Evolutionary conservation across 92 coral and sea anemone species (phyloP).

Genomic region (Porites rus): DNA sequence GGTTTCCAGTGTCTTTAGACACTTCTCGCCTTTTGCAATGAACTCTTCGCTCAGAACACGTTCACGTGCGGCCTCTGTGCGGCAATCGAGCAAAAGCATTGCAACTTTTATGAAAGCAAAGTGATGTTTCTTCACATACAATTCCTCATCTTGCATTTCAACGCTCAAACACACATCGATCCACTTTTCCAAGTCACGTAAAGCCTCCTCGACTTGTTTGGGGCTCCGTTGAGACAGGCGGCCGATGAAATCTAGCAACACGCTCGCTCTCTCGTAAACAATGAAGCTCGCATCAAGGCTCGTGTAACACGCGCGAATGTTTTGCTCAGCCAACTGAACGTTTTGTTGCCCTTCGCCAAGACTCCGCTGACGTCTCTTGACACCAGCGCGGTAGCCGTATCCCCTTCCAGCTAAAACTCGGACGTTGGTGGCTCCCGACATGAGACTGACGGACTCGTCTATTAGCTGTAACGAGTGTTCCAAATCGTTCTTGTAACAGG

Average conservation of each 20-base stretch:
- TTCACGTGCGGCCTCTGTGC: slow-evolving; percentile 71
- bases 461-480: slow-evolving; percentile 58
- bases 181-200: slow-evolving; percentile 56
- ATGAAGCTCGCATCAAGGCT: slow-evolving; percentile 67
- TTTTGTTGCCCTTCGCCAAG: slow-evolving; percentile 60
- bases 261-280: slow-evolving; percentile 75
- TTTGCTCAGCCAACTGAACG: slow-evolving; percentile 62
- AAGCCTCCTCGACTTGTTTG: slow-evolving; percentile 21
- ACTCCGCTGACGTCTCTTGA: slow-evolving; percentile 58
- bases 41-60: slow-evolving; percentile 50
- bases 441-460: slow-evolving; percentile 18
- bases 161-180: slow-evolving; percentile 57
- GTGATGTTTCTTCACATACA: slow-evolving; percentile 81
- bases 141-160: slow-evolving; percentile 34
- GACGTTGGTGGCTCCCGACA: slow-evolving; percentile 36
- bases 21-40: slow-evolving; percentile 61
- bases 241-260: slow-evolving; percentile 63
- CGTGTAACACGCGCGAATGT: slow-evolving; percentile 14
- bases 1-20: slow-evolving; percentile 54
- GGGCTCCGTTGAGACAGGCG: slow-evolving; percentile 23
- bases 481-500: slow-evolving; percentile 57
- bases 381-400: slow-evolving; percentile 65
- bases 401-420: slow-evolving; percentile 45
- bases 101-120: slow-evolving; percentile 77
- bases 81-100: slow-evolving; percentile 77